Percentiles rank a stretch among this genome's conserved stretches.
Evolutionary conservation across 2,113 vertebrate genomes (phyloP).

Genomic region (Pomatostomus ruficeps): DNA sequence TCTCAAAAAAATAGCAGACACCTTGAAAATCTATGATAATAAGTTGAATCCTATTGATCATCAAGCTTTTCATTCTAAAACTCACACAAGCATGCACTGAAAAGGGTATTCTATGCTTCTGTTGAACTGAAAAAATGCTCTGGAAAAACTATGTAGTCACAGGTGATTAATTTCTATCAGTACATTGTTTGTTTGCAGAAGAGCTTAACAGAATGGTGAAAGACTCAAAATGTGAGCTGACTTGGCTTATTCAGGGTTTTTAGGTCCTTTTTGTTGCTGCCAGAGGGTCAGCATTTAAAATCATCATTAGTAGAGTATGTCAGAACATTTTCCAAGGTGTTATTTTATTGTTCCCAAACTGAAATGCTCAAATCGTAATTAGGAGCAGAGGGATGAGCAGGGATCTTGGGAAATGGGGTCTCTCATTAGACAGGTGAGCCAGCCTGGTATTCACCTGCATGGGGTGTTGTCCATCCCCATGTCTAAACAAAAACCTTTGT

Average conservation of each 20-base stretch:
- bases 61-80: neutral
- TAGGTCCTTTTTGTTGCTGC: neutral
- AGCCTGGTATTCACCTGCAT: neutral
- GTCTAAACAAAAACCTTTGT: neutral
- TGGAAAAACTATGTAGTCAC: neutral
- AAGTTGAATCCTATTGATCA: neutral
- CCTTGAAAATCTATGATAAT: neutral
- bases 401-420: accelerated
- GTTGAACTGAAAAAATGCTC: neutral
- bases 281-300: neutral
- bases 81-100: neutral
- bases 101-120: neutral
- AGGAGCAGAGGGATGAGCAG: neutral
- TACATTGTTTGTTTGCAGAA: neutral
- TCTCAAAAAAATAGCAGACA: neutral
- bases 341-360: neutral
- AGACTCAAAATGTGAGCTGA: neutral
- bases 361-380: neutral
- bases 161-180: neutral
- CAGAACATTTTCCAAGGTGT: neutral
- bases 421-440: neutral
- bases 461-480: neutral
- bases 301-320: neutral
- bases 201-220: neutral
- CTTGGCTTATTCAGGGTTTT: neutral